Evolutionary conservation across 2,113 vertebrate genomes (phyloP), one percentile per base, ranked within the genome.

Genomic region (Lynx canadensis): DNA sequence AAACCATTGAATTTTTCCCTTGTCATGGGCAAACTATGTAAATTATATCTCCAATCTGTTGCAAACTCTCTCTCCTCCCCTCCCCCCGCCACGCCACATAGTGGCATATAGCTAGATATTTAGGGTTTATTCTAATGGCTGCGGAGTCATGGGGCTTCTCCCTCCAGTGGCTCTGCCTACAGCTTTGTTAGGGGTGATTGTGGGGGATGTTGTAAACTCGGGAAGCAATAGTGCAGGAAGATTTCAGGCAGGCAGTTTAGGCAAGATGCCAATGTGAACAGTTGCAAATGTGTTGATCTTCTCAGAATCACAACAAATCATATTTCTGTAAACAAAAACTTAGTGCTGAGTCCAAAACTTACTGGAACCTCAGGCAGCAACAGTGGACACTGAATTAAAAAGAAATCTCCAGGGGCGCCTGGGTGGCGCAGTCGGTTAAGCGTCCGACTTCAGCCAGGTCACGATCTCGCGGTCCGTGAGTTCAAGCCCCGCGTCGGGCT

Each of bases 271-370:
- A 81, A 12, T 38, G 38, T 21, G 65, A 65, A 94, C 14, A 80
- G 52, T 87, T 57, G 50, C 65, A 79, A 89, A 81, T 88, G 65
- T 69, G 85, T 55, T 33, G 52, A 41, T 81, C 84, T 80, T 81
- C 74, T 81, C 65, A 55, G 65, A 94, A 89, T 71, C 93, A 89
- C 76, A 94, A 63, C 65, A 83, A 73, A 94, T 81, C 85, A 21
- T 45, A 60, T 38, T 73, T 81, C 65, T 88, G 66, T 71, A 73
- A 69, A 69, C 65, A 41, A 79, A 81, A 89, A 94, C 50, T 52
- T 89, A 94, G 76, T 68, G 87, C 71, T 25, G 50, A 23, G 13
- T 82, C 76, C 65, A 89, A 69, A 81, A 19, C 33, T 71, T 50
- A 57, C 50, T 48, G 52, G 45, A 94, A 63, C 36, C 27, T 66